Base-by-base conservation (phyloP, 2,888 invertebrate species). In the Cantharis lateralis region DNA sequence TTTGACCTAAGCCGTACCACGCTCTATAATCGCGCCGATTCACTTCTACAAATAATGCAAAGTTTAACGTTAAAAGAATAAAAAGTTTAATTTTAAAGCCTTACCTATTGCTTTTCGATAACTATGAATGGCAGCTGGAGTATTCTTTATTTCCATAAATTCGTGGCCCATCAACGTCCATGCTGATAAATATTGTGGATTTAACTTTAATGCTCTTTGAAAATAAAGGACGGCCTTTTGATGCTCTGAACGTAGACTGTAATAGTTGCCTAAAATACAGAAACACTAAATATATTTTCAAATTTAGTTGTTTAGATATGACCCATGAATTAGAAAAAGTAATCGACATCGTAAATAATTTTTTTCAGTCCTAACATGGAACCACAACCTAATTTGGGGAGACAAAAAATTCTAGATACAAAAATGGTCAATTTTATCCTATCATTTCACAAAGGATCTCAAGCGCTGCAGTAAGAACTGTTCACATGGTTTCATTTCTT, bases 91-190 rank as follows among this genome's bases (percentile, higher is more conserved):
- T 85, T 48, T 48, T 4, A 48, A 48, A n/a, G 7, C 7, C n/a
- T n/a, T 89, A 96, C 97, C 97, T 83, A 98, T 96, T 68, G 99
- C 99, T 88, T 97, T 96, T 84, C 98, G 91, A 87, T 99, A 99
- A 84, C 98, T 97, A 86, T 98, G 97, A 86, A 99, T 98, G n/a
- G 99, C 99, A 15, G 98, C 98, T 88, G 97, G 96, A 0, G 97
- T 96, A 88, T 99, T 99, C 88, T 99, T 99, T 89, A 99, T 92
- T 89, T 99, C 99, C 94, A 99, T 97, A 88, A 96, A 99, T 88
- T 99, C 99, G 87, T 99, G 99, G 0, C 99, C 99, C 93, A 99
- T 96, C 64, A 99, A 90, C 1, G 98, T 98, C 98, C 98, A 99
- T 0, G 98, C 98, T 0, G 97, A 96, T 69, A 98, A 89, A 88